Conservation (phyloP, 2,113 vertebrate species). For the Sebastes fasciatus region DNA sequence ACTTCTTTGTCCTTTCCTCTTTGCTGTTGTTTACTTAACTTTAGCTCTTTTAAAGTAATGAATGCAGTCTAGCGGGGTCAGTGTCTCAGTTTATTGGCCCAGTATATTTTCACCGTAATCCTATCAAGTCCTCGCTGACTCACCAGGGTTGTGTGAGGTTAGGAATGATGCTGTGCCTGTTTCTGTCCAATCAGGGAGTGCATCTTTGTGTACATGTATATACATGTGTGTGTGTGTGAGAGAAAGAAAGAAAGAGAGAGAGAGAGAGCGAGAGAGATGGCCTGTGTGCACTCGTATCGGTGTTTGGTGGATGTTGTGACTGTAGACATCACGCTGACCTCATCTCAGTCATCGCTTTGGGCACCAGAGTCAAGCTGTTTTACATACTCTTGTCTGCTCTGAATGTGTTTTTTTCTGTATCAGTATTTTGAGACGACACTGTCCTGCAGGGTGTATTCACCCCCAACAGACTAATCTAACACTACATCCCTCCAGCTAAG, state of each 20-base stretch:
- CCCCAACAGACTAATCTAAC: constrained; percentile 59
- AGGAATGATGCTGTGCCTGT: constrained; percentile 60
- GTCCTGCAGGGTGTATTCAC: constrained; percentile 68
- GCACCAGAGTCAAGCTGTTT: constrained; percentile 63
- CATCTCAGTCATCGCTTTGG: constrained; percentile 70
- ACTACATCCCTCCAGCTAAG: constrained; percentile 59
- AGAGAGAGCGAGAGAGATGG: not conserved
- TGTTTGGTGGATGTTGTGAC: constrained; percentile 69
- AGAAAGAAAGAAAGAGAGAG: not conserved
- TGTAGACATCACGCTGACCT: constrained; percentile 69
- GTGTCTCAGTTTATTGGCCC: constrained; percentile 34
- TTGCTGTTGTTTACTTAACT: constrained; percentile 54
- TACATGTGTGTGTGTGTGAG: constrained; percentile 37
- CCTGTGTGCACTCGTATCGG: constrained; percentile 13
- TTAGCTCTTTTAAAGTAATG: constrained; percentile 44
- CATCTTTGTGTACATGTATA: constrained; percentile 49
- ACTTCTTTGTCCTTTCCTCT: constrained; percentile 42
- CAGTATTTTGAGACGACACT: constrained; percentile 61
- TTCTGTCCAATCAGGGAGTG: constrained; percentile 65
- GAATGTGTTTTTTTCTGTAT: constrained; percentile 64
- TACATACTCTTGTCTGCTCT: constrained; percentile 69
- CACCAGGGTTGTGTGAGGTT: constrained; percentile 39
- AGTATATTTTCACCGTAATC: constrained; percentile 28
- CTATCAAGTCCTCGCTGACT: constrained; percentile 52
- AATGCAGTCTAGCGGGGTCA: constrained; percentile 30